Percentiles rank a stretch among this genome's conserved stretches.
Conservation (phyloP, 2,113 vertebrate genomes). For the Zootoca vivipara region DNA sequence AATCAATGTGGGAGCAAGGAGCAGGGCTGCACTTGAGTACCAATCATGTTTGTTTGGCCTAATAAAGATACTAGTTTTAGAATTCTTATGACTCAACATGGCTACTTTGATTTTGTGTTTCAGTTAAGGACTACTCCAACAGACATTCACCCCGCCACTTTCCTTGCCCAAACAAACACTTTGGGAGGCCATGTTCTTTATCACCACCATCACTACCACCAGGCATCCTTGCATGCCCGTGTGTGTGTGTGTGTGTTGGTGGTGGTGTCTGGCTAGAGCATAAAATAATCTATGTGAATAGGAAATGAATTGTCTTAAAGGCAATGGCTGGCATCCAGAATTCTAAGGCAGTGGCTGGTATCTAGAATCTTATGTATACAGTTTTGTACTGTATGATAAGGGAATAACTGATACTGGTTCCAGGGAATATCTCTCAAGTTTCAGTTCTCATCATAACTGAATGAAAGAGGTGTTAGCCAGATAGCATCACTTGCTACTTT, state of each 20-base stretch:
- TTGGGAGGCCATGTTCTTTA: background rate
- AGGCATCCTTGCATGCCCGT: no score
- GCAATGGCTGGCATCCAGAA: background rate
- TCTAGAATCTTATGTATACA: background rate
- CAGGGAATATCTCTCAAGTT: background rate
- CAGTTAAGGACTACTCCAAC: background rate
- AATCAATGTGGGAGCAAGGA: no score
- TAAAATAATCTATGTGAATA: background rate
- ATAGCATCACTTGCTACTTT: conserved; percentile 27
- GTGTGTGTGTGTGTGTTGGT: background rate
- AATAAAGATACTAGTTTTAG: background rate
- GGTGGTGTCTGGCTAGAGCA: background rate
- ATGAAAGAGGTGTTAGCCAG: conserved; percentile 12
- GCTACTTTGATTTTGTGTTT: background rate
- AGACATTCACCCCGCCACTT: background rate
- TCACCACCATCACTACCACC: no score
- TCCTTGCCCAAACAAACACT: background rate
- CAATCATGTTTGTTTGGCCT: background rate
- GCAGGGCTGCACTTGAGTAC: no score
- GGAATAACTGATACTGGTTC: background rate
- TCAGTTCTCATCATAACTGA: conserved; percentile 12
- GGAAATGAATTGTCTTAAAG: background rate
- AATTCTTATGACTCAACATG: background rate
- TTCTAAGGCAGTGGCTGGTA: background rate
- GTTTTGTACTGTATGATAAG: background rate